Conservation (phyloP, 64 coral and sea anemone species). For the Stichodactyla helianthus region DNA sequence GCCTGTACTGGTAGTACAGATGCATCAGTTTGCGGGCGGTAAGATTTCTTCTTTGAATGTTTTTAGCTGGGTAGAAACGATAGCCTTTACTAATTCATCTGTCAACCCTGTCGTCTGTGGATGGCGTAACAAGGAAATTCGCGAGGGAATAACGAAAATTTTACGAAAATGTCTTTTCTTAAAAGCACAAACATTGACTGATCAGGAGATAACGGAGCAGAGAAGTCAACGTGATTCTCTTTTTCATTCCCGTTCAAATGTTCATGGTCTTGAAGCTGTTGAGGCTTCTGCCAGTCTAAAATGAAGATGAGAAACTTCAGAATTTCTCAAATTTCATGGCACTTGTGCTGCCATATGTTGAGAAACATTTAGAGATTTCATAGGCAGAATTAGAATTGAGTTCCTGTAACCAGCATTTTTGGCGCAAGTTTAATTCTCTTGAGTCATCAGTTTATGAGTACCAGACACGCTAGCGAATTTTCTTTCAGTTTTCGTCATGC, state of each 20-base stretch:
- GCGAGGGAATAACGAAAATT: neutral
- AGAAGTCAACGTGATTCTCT: neutral
- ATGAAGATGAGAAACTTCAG: too few relatives aligned
- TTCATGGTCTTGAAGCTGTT: too few relatives aligned
- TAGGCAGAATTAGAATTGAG: too few relatives aligned
- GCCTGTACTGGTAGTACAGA: slow-evolving; percentile 61
- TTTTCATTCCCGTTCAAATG: neutral
- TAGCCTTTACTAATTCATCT: slow-evolving; percentile 63
- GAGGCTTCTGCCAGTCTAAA: too few relatives aligned
- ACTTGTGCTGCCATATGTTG: too few relatives aligned
- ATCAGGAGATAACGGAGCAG: neutral
- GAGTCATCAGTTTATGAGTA: too few relatives aligned
- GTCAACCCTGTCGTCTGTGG: slow-evolving; percentile 57
- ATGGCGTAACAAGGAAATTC: slow-evolving; percentile 42
- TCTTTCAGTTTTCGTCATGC: too few relatives aligned
- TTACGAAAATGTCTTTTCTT: neutral
- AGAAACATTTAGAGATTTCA: too few relatives aligned
- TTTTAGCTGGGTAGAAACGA: slow-evolving; percentile 68
- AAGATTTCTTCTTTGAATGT: slow-evolving; percentile 43
- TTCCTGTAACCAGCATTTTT: too few relatives aligned
- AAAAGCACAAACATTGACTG: neutral
- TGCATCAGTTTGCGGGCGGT: slow-evolving; percentile 31
- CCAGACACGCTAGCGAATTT: too few relatives aligned
- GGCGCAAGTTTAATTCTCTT: too few relatives aligned
- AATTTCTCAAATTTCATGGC: too few relatives aligned